Evolutionary conservation across 2,888 invertebrate species (phyloP).

Genomic region (Stegana nigrithorax): DNA sequence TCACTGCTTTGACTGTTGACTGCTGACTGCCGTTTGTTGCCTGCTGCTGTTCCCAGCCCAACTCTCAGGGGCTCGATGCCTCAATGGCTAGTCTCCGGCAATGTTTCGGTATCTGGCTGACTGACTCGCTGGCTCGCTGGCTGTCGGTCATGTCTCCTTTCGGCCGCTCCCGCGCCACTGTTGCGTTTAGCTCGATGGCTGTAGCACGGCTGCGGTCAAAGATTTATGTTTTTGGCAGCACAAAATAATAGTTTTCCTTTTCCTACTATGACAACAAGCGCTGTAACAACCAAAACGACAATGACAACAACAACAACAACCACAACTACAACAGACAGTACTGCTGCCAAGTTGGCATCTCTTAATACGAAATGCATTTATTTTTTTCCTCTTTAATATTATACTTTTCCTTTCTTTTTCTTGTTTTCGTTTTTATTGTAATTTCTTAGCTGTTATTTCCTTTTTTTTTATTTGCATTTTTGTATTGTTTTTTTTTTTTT

Average conservation of each 20-base stretch:
- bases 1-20: not conserved
- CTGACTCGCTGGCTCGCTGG: not conserved
- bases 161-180: not conserved
- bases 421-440: not conserved
- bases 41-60: not conserved
- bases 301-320: too few relatives aligned
- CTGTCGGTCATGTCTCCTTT: not conserved
- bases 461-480: not conserved
- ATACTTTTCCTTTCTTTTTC: conserved; percentile 11
- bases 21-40: too few relatives aligned
- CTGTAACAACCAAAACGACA: too few relatives aligned
- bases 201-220: not conserved
- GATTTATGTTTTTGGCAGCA: conserved; percentile 13
- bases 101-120: too few relatives aligned
- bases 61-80: too few relatives aligned
- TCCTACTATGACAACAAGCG: not conserved
- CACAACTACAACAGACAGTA: too few relatives aligned
- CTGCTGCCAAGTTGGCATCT: not conserved
- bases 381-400: not conserved
- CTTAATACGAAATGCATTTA: not conserved
- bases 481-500: conserved; percentile 13
- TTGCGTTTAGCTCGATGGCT: not conserved
- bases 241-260: conserved; percentile 20
- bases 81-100: too few relatives aligned
- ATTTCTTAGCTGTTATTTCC: not conserved